Conservation (phyloP, 2,113 vertebrate species). For the Vidua chalybeata region DNA sequence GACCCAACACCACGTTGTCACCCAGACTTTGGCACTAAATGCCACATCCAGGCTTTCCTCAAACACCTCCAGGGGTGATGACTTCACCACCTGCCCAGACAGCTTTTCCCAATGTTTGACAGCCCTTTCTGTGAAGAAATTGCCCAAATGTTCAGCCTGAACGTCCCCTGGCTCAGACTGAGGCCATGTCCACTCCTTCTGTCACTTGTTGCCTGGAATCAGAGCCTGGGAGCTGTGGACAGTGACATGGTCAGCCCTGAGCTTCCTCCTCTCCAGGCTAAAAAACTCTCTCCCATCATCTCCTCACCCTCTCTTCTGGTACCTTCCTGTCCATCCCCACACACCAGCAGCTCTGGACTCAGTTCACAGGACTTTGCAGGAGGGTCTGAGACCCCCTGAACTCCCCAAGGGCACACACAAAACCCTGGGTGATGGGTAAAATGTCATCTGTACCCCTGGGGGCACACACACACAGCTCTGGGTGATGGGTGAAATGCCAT, state of each 20-base stretch:
- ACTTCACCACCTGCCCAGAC: neutral
- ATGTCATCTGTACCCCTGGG: neutral
- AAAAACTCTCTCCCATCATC: neutral
- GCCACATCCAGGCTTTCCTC: neutral
- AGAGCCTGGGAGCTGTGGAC: neutral
- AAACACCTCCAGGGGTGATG: neutral
- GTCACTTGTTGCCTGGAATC: neutral
- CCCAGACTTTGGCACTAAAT: neutral
- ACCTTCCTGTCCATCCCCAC: neutral
- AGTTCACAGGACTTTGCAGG: neutral
- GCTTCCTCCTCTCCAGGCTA: neutral
- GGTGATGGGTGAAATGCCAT: rapidly evolving
- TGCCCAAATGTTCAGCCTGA: rapidly evolving
- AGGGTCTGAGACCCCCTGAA: rapidly evolving
- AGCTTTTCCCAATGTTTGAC: neutral
- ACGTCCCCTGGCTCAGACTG: neutral
- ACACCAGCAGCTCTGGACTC: neutral
- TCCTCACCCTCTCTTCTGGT: neutral
- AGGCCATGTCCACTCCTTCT: neutral
- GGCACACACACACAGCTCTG: neutral
- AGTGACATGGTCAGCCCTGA: neutral
- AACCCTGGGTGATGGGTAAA: neutral
- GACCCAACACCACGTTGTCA: neutral
- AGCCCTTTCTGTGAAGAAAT: neutral
- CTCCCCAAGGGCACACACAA: neutral